Evolutionary conservation across 30 jellyfish, hydroid and myxozoan genomes (phyloP).

Genomic region (Turritopsis rubra): DNA sequence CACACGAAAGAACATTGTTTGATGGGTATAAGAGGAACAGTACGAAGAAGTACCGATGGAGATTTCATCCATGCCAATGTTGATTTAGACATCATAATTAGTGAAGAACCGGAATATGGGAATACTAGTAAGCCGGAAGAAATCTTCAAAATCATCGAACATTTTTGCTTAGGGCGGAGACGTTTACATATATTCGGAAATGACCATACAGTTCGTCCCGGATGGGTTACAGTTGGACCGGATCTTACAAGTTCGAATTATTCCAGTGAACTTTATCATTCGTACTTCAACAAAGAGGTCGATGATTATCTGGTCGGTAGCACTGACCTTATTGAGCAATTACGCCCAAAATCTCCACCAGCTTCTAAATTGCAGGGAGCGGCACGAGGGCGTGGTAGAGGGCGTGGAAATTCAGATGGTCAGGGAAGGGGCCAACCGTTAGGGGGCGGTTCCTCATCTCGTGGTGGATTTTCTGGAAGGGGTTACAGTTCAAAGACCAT

Average conservation of each 20-base stretch:
- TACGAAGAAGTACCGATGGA: constrained; percentile 94
- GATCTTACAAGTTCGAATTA: constrained; percentile 87
- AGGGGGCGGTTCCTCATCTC: constrained; percentile 23
- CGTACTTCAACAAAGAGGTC: constrained; percentile 59
- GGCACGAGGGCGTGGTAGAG: constrained; percentile 30
- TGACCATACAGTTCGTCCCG: constrained; percentile 93
- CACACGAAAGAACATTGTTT: constrained; percentile 98
- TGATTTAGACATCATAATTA: constrained; percentile 91
- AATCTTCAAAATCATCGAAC: constrained; percentile 88
- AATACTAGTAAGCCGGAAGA: constrained; percentile 92
- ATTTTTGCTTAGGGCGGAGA: constrained; percentile 94
- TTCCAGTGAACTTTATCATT: constrained; percentile 62
- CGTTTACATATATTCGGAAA: constrained; percentile 94
- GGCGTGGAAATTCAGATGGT: constrained; percentile 76
- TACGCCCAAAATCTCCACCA: constrained; percentile 99
- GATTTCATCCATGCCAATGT: constrained; percentile 97
- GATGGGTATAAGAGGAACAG: constrained; percentile 99
- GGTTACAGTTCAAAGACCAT: constrained; percentile 16
- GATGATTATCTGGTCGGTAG: constrained; percentile 87
- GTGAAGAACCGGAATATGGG: constrained; percentile 97
- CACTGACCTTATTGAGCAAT: constrained; percentile 68
- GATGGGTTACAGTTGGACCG: constrained; percentile 98
- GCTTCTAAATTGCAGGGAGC: constrained; percentile 51
- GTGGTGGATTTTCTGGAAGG: constrained; percentile 30
- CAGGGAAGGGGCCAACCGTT: constrained; percentile 53